Evolutionary conservation across 1,140 invertebrate genomes (phyloP), one percentile per base, ranked within the genome.

Genomic region (Metaphire vulgaris): DNA sequence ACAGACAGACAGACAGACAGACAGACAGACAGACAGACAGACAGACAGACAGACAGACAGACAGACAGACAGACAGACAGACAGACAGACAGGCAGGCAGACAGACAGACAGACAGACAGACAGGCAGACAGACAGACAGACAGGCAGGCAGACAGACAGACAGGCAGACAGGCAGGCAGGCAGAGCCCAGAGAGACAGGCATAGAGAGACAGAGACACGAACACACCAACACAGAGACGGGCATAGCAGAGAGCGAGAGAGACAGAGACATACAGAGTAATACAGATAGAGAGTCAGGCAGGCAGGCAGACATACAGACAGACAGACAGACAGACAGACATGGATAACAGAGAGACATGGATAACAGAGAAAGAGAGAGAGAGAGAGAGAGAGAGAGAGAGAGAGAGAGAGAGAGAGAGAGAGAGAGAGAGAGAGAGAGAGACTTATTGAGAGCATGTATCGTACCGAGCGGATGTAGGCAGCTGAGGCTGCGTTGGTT

Each of bases 361-460:
- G 67, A 69, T 31, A 74, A 56, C 14, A 74, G 33, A 74, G 72
- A 74, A 34, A 56, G 72, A 74, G 72, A 74, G 72, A 74, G 72
- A 74, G 72, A 74, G 72, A 74, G 72, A 74, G 72, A 74, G 72
- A 74, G 72, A 74, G 72, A 74, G 72, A 66, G 34, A 74, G 72
- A 74, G 72, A 74, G 72, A 66, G 72, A 74, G 72, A 74, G 72
- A 74, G 72, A 74, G 72, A 74, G 72, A 74, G 72, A 74, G 72
- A 74, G 72, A 74, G 72, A 74, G 30, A 74, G 72, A 74, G 72
- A 74, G 72, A 74, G 72, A 74, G 72, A 74, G 30, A 74, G 72
- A 74, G 72, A 74, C n/a, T 26, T n/a, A 74, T 12, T 41, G 28
- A 31, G 31, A 69, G 31, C 2, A 26, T 65, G 64, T 15, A 65